Evolutionary conservation across 2,797 vertebrate species (phyloP), one percentile per base, ranked within the genome.

Genomic region (Parauchenoglanis punctatus): DNA sequence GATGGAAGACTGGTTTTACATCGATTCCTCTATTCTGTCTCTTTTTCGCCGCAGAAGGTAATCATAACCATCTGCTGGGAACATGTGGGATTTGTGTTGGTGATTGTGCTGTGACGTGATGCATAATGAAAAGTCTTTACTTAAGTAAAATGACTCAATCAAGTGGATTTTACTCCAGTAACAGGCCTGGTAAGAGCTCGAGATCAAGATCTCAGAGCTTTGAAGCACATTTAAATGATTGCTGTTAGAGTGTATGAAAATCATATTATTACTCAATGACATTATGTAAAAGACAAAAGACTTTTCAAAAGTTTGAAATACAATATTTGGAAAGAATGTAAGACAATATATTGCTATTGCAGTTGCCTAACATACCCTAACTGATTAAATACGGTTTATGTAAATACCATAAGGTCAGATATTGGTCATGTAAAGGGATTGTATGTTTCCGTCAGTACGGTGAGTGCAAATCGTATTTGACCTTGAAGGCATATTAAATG

Each of bases 401-500:
- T 40, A 20, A 40, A 59, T 23, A 10, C 13, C 3, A 40, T 40
- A 83, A 67, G 63, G 70, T 70, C 18, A 70, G 49, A 35, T 23
- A 2, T 13, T 17, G 65, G 56, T 81, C 72, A 25, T 0, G 23
- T 40, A 15, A 70, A 70, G 46, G 1, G 65, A 52, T 56, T 23
- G 4, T 7, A 49, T 28, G 17, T 35, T 67, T 49, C 1, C 18
- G 20, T 44, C 40, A 35, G 11, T 20, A 40, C 6, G 18, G 3
- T 23, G 13, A 68, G 8, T n/a, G 15, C 40, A 40, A 40, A 40
- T 40, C 28, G 52, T 86, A 89, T 88, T 89, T 91, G 86, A 93
- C 89, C 90, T 89, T 91, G 90, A 65, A 81, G 87, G 88, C 92
- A 91, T 88, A 93, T 93, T 75, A 61, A 90, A 88, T 65, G 86